Conservation (phyloP, 2,888 invertebrate species). For the Drosophila flavopinicola region DNA sequence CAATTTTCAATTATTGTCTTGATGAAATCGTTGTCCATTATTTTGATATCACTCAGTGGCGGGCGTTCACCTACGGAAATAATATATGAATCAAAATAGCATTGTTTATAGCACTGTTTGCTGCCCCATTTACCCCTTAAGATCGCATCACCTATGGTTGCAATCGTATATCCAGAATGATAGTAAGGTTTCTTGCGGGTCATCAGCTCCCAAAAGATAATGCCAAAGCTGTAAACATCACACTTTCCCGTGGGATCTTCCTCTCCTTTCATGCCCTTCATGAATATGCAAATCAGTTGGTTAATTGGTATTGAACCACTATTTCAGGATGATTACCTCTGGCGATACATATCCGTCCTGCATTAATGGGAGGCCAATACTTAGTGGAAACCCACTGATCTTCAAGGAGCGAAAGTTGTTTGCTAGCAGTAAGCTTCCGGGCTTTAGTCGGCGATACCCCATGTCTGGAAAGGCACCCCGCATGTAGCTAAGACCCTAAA, state of each 20-base stretch:
- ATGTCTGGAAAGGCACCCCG: no score
- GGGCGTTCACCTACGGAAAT: neutral
- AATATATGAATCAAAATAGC: neutral
- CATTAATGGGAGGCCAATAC: neutral
- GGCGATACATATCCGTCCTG: neutral
- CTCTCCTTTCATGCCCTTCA: neutral
- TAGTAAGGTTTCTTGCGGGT: slow-evolving; percentile 1
- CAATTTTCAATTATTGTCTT: neutral
- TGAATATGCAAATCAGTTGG: neutral
- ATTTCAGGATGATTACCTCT: neutral
- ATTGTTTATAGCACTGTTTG: no score
- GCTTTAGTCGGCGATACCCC: no score
- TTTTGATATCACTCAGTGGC: neutral
- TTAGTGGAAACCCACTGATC: neutral
- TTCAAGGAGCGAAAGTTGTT: neutral
- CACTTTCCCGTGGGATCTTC: neutral
- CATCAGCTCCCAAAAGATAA: slow-evolving; percentile 4
- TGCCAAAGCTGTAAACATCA: slow-evolving; percentile 1
- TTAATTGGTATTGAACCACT: neutral
- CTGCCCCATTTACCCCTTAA: no score
- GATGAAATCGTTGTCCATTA: neutral
- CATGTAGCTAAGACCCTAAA: no score
- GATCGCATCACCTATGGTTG: no score
- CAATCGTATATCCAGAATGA: neutral
- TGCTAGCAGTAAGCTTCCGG: neutral